A percentile compares a stretch with the other conserved stretches of the same genome.
Evolutionary conservation across 1,140 invertebrate species (phyloP).

Genomic region (Dreissena polymorpha): DNA sequence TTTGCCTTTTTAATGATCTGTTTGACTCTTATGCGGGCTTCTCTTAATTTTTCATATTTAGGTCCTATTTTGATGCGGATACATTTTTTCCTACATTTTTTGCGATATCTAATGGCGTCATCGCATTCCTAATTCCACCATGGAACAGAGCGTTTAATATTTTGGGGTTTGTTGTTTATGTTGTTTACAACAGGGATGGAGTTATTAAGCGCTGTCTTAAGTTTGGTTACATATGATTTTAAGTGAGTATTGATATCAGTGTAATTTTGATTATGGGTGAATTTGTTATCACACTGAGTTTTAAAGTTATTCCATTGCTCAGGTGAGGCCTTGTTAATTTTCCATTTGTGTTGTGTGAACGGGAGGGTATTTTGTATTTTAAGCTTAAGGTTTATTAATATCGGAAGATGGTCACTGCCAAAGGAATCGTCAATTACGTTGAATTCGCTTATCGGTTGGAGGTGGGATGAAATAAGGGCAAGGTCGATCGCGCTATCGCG

Average conservation of each 20-base stretch:
- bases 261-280: too few species aligned
- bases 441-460: not conserved
- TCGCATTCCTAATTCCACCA: not conserved
- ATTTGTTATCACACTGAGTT: not conserved
- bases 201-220: too few species aligned
- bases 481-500: constrained; percentile 8
- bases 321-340: not conserved
- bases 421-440: not conserved
- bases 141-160: not conserved
- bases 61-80: not conserved
- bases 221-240: not conserved
- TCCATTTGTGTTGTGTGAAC: too few species aligned
- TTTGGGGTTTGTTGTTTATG: not conserved
- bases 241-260: not conserved
- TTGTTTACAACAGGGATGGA: not conserved
- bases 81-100: not conserved
- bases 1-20: not conserved
- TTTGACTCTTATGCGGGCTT: not conserved
- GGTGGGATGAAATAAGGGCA: not conserved
- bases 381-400: too few species aligned
- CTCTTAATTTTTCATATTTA: not conserved
- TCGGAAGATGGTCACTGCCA: not conserved
- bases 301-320: not conserved
- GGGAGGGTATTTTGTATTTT: too few species aligned
- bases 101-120: not conserved